These are phyloP conservation scores for Rugalucina vietnamica DNA, from an alignment of 2,888 invertebrate genomes.

Conservation along the genomic window DNA sequence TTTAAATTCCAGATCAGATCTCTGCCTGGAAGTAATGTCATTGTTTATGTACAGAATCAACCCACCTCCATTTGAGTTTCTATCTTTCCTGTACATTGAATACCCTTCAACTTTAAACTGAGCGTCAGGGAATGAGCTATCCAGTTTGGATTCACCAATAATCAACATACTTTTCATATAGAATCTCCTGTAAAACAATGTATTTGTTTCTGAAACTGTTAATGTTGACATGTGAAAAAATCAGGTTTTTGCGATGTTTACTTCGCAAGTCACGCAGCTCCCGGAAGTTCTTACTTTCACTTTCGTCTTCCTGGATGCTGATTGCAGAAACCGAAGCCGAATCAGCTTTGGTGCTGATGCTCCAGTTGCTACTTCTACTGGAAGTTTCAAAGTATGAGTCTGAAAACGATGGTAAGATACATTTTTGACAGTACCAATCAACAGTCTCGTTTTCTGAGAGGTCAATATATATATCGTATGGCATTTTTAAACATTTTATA, in stretches of 20 bases:
- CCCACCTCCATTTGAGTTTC: neutral
- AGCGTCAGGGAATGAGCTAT: neutral
- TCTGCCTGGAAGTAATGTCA: neutral
- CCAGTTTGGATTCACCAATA: neutral
- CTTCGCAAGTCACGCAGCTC: neutral
- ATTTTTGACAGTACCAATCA: constrained; percentile 15
- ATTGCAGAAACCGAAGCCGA: neutral
- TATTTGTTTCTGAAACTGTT: neutral
- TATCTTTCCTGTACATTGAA: neutral
- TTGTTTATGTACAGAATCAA: neutral
- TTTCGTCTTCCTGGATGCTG: neutral
- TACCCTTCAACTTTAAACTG: neutral
- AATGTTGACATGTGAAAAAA: neutral
- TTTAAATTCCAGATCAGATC: neutral
- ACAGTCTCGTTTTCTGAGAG: neutral
- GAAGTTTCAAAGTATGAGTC: constrained; percentile 18
- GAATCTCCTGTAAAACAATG: neutral
- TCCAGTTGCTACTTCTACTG: neutral
- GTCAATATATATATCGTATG: neutral
- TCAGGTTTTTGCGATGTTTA: neutral
- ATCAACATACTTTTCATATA: neutral
- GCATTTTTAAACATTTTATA: constrained; percentile 20
- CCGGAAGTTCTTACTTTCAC: neutral
- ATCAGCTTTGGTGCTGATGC: neutral
- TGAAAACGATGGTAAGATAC: neutral